Evolutionary conservation across 2,888 invertebrate genomes (phyloP), one percentile per base, ranked within the genome.

Genomic region (Cremastinae sp.): DNA sequence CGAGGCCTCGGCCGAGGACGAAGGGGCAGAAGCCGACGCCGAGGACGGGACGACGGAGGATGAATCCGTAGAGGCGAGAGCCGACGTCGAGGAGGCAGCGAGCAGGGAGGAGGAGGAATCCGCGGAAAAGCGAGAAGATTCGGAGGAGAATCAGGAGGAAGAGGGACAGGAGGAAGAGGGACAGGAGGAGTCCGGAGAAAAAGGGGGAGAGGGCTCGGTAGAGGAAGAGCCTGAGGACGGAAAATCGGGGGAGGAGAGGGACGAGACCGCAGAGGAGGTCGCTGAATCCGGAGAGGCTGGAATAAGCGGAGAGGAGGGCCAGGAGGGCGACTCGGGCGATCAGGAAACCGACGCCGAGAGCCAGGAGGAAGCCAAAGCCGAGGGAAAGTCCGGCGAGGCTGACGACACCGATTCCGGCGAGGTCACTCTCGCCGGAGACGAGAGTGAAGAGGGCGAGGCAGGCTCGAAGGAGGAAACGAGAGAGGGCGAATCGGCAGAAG

Each of bases 361-460:
- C 36, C 80, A 80, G 53, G 82, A 83, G 45, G 86, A 81, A 65
- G 79, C 73, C 72, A 80, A 72, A 56, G 45, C 81, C 71, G 74
- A 78, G 66, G 81, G 76, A 2, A 79, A 82, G 68, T 73, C 74
- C 10, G 79, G 53, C 4, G 86, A 83, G 70, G 81, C 84, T 66
- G 90, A 85, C 12, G 85, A 84, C 68, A 81, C 86, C 22, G 87
- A 85, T 51, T 90, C 87, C 66, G 83, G 77, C 0, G 82, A 83
- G 43, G 83, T 79, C 14, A 61, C n/a, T 0, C 22, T 41, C 1
- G 45, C 61, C 28, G 41, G 34, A n/a, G 68, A 74, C 20, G 68
- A 73, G 59, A 65, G 51, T 41, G 74, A 79, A 14, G 80, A 80
- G 36, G 70, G 79, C 38, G 14, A 34, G 12, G 16, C 45, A 18